These are phyloP conservation scores for Centruroides sculpturatus DNA, from an alignment of 1,140 invertebrate species.

Conservation along the genomic window DNA sequence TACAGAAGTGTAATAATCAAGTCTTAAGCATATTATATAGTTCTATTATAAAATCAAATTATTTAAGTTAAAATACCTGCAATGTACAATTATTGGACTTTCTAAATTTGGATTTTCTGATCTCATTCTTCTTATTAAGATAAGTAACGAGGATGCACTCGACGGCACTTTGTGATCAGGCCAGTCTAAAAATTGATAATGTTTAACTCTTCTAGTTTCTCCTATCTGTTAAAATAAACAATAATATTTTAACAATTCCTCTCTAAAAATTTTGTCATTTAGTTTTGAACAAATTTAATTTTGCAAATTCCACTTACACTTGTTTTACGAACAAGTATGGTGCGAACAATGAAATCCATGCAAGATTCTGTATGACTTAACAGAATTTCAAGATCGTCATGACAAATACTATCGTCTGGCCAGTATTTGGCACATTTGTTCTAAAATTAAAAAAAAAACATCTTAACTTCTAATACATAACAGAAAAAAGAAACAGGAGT, in stretches of 20 bases:
- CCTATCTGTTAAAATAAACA: slow-evolving; percentile 6
- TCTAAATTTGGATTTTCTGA: slow-evolving; percentile 1
- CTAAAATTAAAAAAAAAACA: slow-evolving; percentile 20
- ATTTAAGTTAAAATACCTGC: slow-evolving; percentile 13
- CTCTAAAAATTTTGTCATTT: neutral
- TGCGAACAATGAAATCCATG: slow-evolving; percentile 13
- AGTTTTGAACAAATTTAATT: neutral
- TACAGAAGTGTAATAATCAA: neutral
- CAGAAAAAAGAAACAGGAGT: too few relatives aligned
- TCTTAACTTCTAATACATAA: too few relatives aligned
- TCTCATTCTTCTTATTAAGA: slow-evolving; percentile 5
- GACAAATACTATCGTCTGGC: slow-evolving; percentile 31
- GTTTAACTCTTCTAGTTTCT: slow-evolving; percentile 10
- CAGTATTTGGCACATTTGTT: slow-evolving; percentile 52
- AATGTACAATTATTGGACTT: slow-evolving; percentile 19
- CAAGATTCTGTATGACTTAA: slow-evolving; percentile 12
- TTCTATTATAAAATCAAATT: too few relatives aligned
- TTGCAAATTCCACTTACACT: neutral
- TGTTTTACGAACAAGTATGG: slow-evolving; percentile 12
- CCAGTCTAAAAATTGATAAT: slow-evolving; percentile 18
- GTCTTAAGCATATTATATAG: too few relatives aligned
- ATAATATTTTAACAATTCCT: neutral
- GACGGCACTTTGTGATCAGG: slow-evolving; percentile 13
- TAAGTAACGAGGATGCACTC: slow-evolving; percentile 9
- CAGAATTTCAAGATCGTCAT: slow-evolving; percentile 15